Evolutionary conservation across 2,113 vertebrate species (phyloP), one percentile per base, ranked within the genome.

Genomic region (Spea bombifrons): DNA sequence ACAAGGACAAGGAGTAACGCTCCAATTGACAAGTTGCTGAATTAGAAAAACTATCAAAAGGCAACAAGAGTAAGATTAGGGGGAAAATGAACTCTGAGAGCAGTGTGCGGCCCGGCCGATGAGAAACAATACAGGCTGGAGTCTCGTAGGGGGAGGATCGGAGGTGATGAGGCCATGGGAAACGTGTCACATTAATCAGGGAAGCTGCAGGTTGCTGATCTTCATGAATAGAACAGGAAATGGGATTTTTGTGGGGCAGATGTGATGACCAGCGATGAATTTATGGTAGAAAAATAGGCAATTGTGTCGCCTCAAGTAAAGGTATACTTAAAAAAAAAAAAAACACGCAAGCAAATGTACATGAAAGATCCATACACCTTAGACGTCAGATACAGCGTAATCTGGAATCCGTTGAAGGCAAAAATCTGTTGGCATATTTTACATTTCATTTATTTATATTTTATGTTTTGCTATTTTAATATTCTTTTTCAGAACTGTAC

Each of bases 141-240:
- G 87, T 74, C 67, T 46, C 75, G 73, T 13, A 65, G 81, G 79
- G 83, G 88, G 85, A 73, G 86, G 84, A 78, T 2, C 77, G 86
- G 90, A 88, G 90, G 89, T 90, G 90, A 90, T 85, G 88, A 90
- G 90, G 90, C 87, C 90, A 90, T 91, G 90, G 90, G 90, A 91
- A 91, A 89, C 89, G 89, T 88, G 88, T 90, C 89, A 86, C 86
- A 66, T 83, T 87, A 87, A 87, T 90, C 86, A 86, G 85, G 86
- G 85, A 86, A 87, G 84, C 87, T 86, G 88, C 89, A 90, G 89
- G 88, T 89, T 90, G 85, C 88, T 84, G 86, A 85, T 83, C 86
- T 86, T 88, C 85, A 86, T 91, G 90, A 91, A 91, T 88, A 87
- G 89, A 83, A 87, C 86, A 91, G 90, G 90, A 91, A 91, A 91